Percentiles rank a stretch among this genome's conserved stretches.
Conservation (phyloP, 2,888 invertebrate genomes). For the Agrilus biguttatus region DNA sequence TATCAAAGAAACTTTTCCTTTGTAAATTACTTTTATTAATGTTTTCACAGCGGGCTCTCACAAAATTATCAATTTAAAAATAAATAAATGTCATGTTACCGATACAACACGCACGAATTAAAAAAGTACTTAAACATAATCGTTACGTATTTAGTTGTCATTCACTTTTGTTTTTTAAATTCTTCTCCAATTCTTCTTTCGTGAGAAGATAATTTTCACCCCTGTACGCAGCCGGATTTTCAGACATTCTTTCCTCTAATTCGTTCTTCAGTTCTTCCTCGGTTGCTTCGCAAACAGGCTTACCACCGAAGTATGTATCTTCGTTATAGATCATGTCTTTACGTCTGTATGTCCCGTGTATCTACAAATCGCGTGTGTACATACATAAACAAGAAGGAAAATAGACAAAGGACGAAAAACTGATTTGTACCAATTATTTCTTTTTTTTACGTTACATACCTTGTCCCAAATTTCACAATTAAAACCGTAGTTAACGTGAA, state of each 20-base stretch:
- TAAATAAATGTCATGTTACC: no score
- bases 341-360: conserved; percentile 53
- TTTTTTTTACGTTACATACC: conserved; percentile 26
- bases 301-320: conserved; percentile 49
- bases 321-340: conserved; percentile 51
- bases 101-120: no score
- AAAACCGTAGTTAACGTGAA: conserved; percentile 64
- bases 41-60: no score
- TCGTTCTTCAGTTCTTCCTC: conserved; percentile 36
- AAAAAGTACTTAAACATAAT: no score
- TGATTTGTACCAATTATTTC: no score
- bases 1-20: no score
- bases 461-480: conserved; percentile 56
- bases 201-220: conserved; percentile 24
- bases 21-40: no score
- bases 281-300: conserved; percentile 34
- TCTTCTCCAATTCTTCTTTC: conserved; percentile 8
- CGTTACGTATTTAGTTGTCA: no score
- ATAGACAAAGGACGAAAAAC: background rate
- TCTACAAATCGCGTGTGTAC: conserved; percentile 27
- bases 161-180: no score
- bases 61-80: no score
- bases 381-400: background rate
- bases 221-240: conserved; percentile 34
- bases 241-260: conserved; percentile 30